phyloP scores from a whole-genome alignment of 2,797 vertebrate species.

The Kryptolebias ocellatus region DNA sequence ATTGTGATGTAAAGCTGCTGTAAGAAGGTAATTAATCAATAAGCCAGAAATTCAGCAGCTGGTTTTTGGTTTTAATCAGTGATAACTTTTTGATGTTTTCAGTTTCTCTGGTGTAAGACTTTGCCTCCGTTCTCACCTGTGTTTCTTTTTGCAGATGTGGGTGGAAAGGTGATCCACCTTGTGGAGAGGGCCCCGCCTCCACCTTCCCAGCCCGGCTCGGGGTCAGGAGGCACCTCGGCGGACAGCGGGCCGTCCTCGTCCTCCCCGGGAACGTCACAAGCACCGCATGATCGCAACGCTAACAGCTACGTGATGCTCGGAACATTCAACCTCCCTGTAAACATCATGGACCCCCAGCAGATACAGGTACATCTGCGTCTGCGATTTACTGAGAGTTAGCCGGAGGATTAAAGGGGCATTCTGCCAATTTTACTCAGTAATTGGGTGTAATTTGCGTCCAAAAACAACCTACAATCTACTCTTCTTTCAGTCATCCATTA shows the following conservation, averaged over 20 bases:
- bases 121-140: too few relatives aligned
- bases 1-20: too few relatives aligned
- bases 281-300: slow-evolving; percentile 89
- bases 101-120: too few relatives aligned
- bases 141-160: slow-evolving; percentile 83
- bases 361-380: slow-evolving; percentile 75
- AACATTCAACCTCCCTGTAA: slow-evolving; percentile 93
- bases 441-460: too few relatives aligned
- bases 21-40: too few relatives aligned
- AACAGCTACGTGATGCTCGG: slow-evolving; percentile 97
- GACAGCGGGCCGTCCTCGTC: slow-evolving; percentile 79
- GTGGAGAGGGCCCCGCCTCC: slow-evolving; percentile 93
- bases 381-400: not conserved
- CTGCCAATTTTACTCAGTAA: not conserved
- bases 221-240: slow-evolving; percentile 77
- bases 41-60: too few relatives aligned
- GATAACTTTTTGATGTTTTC: too few relatives aligned
- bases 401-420: not conserved
- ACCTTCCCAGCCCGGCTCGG: slow-evolving; percentile 83
- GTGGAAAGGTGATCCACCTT: slow-evolving; percentile 93
- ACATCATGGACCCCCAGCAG: slow-evolving; percentile 86
- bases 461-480: not conserved
- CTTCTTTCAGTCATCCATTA: not conserved
- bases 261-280: slow-evolving; percentile 77
- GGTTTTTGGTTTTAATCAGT: too few relatives aligned